Percentiles rank a stretch among this genome's conserved stretches.
Conservation (phyloP, 30 jellyfish, hydroid and myxozoan species). For the Hydractinia echinata region DNA sequence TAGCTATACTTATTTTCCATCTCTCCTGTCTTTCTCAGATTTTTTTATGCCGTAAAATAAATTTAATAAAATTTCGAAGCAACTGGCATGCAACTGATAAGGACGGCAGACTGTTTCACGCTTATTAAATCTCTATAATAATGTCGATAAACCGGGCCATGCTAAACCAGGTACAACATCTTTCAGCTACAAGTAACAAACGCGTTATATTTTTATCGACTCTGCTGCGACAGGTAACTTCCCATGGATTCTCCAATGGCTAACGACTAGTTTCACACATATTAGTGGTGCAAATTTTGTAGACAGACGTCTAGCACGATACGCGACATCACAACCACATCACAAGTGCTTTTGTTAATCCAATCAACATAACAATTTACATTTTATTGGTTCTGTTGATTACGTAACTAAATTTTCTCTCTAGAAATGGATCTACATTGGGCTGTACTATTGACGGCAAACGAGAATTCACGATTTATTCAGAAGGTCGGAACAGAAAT, state of each 20-base stretch:
- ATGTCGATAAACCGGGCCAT: no score
- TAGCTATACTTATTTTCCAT: neutral
- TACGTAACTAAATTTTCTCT: neutral
- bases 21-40: neutral
- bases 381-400: neutral
- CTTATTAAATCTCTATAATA: no score
- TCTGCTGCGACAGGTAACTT: no score
- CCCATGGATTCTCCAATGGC: no score
- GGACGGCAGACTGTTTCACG: neutral
- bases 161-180: no score
- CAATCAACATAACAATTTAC: neutral
- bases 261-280: no score
- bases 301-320: no score
- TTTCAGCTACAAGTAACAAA: no score
- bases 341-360: no score
- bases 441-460: constrained; percentile 5
- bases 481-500: constrained; percentile 13
- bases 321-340: no score
- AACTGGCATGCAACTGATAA: neutral
- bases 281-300: no score
- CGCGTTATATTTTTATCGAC: no score
- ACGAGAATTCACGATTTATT: neutral
- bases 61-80: neutral
- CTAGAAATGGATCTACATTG: constrained; percentile 16
- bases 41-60: neutral